Conservation (phyloP, 2,113 vertebrate genomes). For the Vanacampus margaritifer region DNA sequence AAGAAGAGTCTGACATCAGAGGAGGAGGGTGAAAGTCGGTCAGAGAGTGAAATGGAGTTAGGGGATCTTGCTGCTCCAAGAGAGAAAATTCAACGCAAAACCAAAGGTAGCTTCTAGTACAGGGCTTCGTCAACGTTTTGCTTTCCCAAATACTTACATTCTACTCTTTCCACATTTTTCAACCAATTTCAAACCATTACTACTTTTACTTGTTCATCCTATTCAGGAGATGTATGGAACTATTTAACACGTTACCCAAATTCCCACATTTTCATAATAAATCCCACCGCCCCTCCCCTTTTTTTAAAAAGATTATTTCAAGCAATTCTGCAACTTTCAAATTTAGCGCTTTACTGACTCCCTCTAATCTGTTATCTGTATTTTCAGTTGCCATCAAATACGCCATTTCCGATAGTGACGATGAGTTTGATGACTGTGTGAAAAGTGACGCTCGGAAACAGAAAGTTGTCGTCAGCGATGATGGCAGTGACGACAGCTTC, state of each 20-base stretch:
- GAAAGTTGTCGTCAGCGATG: constrained; percentile 25
- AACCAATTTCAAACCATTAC: too few species aligned
- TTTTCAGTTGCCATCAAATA: constrained; percentile 55
- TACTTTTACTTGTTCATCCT: too few species aligned
- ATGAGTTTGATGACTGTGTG: constrained; percentile 51
- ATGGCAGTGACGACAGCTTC: constrained; percentile 38
- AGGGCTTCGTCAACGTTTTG: not conserved
- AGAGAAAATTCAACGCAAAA: constrained; percentile 60
- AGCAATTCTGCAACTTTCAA: too few species aligned
- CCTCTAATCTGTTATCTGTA: not conserved
- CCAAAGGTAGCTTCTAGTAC: constrained; percentile 56
- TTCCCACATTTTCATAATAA: too few species aligned
- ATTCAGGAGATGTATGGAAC: too few species aligned
- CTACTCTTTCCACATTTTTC: too few species aligned
- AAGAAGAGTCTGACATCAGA: constrained; percentile 80
- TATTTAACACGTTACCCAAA: too few species aligned
- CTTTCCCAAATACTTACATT: too few species aligned
- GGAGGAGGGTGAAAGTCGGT: constrained; percentile 28
- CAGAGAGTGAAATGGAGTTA: constrained; percentile 48
- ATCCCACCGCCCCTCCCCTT: too few species aligned
- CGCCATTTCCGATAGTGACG: constrained; percentile 66
- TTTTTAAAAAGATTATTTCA: too few species aligned
- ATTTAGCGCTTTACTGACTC: too few species aligned
- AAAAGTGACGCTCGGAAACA: constrained; percentile 42
- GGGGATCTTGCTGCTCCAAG: constrained; percentile 66